These are phyloP conservation scores for Callyntrura guangdongensis DNA, from an alignment of 2,888 invertebrate genomes.

Conservation along the genomic window DNA sequence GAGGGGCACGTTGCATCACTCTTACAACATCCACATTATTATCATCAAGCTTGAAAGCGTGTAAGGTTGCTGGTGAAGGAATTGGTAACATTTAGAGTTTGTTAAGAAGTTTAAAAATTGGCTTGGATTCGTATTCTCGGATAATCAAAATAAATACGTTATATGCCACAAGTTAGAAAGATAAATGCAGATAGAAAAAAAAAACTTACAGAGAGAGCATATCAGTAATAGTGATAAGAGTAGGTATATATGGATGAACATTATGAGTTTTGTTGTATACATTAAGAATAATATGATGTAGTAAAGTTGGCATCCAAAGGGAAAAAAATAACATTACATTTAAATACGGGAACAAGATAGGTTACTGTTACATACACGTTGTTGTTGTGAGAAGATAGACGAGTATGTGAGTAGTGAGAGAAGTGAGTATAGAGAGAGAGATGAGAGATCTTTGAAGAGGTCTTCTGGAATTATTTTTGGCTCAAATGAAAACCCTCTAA, in stretches of 20 bases:
- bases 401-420: too few relatives aligned
- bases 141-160: conserved; percentile 12
- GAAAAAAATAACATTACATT: conserved; percentile 58
- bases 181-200: too few relatives aligned
- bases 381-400: conserved; percentile 64
- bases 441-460: conserved; percentile 76
- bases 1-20: conserved; percentile 13
- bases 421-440: too few relatives aligned
- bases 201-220: too few relatives aligned
- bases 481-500: conserved; percentile 54
- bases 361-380: conserved; percentile 66
- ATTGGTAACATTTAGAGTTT: conserved; percentile 23
- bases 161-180: conserved; percentile 24
- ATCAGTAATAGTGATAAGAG: too few relatives aligned
- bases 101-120: conserved; percentile 45
- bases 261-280: too few relatives aligned
- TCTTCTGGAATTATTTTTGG: conserved; percentile 77
- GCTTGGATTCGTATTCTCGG: conserved; percentile 43
- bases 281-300: too few relatives aligned
- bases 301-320: conserved; percentile 44
- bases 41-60: background rate
- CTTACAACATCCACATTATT: background rate
- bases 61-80: background rate
- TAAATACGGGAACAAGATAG: conserved; percentile 45
- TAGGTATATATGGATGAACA: too few relatives aligned